Evolutionary conservation across 2,888 invertebrate genomes (phyloP).

Genomic region (Scrobipalpa atriplicella): DNA sequence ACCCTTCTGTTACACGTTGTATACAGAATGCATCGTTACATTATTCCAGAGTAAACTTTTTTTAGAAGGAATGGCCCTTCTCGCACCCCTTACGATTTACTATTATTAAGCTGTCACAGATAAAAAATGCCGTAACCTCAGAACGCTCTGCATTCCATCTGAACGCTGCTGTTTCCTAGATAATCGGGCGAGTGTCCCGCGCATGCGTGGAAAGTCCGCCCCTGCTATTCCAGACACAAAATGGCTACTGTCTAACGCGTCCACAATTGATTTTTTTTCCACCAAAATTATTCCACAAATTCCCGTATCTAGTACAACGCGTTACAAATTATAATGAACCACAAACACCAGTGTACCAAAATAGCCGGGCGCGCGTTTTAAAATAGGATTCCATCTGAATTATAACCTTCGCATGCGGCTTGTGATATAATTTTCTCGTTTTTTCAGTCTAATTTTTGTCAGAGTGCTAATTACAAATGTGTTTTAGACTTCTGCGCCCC

Average conservation of each 20-base stretch:
- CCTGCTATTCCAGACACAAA: constrained; percentile 63
- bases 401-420: constrained; percentile 29
- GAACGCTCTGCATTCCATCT: not conserved
- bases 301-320: not conserved
- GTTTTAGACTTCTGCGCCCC: constrained; percentile 25
- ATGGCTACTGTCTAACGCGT: constrained; percentile 69
- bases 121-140: not conserved
- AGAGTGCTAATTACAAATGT: constrained; percentile 27
- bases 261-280: constrained; percentile 73
- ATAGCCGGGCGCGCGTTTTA: constrained; percentile 22
- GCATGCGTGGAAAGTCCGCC: constrained; percentile 62
- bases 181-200: constrained; percentile 53
- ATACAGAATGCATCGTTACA: too few species aligned
- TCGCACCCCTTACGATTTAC: not conserved
- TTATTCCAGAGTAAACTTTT: too few species aligned
- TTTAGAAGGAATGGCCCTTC: too few species aligned
- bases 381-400: constrained; percentile 26
- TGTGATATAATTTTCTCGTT: constrained; percentile 25
- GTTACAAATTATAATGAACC: not conserved
- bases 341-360: constrained; percentile 13
- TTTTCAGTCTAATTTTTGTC: constrained; percentile 24
- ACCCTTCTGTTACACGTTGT: too few species aligned
- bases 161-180: constrained; percentile 35
- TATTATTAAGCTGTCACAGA: constrained; percentile 1
- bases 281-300: constrained; percentile 40